Evolutionary conservation across 2,113 vertebrate species (phyloP).

Genomic region (Ascaphus truei): DNA sequence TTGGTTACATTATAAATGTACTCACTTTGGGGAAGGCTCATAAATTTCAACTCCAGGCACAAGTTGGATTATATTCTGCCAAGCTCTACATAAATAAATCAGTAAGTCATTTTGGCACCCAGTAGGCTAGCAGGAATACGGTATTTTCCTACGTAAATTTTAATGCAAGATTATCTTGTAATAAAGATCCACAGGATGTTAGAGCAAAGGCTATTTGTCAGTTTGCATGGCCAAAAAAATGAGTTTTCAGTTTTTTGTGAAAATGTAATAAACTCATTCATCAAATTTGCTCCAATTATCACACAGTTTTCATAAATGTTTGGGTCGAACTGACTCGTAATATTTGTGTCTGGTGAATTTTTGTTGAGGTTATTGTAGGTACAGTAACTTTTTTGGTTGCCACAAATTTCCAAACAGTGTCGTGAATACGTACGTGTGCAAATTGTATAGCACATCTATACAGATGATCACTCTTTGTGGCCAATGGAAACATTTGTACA

Average conservation of each 20-base stretch:
- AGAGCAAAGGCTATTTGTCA: too few relatives aligned
- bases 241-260: too few relatives aligned
- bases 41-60: slow-evolving; percentile 67
- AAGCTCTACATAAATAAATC: slow-evolving; percentile 69
- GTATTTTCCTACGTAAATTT: slow-evolving; percentile 56
- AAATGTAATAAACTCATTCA: too few relatives aligned
- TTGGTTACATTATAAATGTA: slow-evolving; percentile 55
- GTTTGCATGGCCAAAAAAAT: slow-evolving; percentile 32
- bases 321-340: too few relatives aligned
- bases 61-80: slow-evolving; percentile 68
- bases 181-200: too few relatives aligned
- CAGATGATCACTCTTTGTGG: too few relatives aligned
- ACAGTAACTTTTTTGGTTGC: not conserved
- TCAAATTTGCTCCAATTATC: too few relatives aligned
- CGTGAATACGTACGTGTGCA: not conserved
- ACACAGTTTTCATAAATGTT: too few relatives aligned
- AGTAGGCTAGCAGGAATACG: slow-evolving; percentile 62
- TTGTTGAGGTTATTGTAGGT: too few relatives aligned
- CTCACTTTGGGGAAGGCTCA: slow-evolving; percentile 60
- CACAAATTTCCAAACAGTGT: not conserved
- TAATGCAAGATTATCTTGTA: slow-evolving; percentile 56
- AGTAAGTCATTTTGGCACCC: slow-evolving; percentile 69
- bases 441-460: too few relatives aligned
- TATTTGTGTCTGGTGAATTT: too few relatives aligned
- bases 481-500: too few relatives aligned